Evolutionary conservation across 2,113 vertebrate genomes (phyloP).

Genomic region (Cercocebus atys): DNA sequence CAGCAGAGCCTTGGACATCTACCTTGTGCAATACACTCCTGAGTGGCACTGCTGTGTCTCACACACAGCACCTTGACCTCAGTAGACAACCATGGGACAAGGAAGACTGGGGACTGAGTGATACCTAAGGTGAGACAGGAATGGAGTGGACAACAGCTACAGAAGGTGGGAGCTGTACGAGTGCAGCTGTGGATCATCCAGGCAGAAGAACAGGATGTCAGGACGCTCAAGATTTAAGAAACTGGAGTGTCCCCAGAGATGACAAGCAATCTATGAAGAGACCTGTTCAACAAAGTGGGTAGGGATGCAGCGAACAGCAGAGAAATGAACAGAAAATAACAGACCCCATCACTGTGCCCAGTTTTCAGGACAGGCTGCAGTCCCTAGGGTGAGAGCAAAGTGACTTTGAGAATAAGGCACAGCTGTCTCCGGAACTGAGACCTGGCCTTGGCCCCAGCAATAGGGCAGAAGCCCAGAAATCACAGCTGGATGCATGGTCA

Average conservation of each 20-base stretch:
- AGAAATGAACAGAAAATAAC: neutral
- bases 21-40: neutral
- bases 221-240: neutral
- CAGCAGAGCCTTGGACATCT: neutral
- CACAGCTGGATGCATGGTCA: rapidly evolving
- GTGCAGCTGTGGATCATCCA: neutral
- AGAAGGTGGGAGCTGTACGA: neutral
- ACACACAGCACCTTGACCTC: neutral
- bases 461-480: neutral
- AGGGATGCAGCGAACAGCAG: neutral
- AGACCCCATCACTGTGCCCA: neutral
- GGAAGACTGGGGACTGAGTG: neutral
- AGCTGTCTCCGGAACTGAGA: neutral
- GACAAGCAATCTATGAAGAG: neutral
- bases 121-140: neutral
- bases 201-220: neutral
- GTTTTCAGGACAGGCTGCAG: neutral
- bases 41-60: neutral
- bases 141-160: too few species aligned
- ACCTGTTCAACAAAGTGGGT: neutral
- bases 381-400: neutral
- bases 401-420: neutral
- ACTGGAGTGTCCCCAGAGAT: neutral
- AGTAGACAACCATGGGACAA: neutral
- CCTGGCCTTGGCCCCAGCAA: neutral